Percentiles rank a stretch among this genome's conserved stretches.
Evolutionary conservation across 2,113 vertebrate genomes (phyloP).

Genomic region (Scomber japonicus): DNA sequence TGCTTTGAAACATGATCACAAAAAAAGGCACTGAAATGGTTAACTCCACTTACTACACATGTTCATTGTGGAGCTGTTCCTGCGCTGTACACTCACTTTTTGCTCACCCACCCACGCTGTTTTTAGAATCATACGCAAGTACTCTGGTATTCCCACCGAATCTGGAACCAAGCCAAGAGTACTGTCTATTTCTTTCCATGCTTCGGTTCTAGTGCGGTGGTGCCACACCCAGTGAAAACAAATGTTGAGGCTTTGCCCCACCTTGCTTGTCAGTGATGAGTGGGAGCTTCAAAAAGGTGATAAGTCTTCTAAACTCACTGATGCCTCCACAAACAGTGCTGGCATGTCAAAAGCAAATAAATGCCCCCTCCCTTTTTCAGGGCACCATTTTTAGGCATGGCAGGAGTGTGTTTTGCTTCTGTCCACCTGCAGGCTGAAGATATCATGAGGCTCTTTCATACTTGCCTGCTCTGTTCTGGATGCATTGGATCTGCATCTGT

Average conservation of each 20-base stretch:
- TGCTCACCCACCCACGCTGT: conserved; percentile 17
- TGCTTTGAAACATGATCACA: background rate
- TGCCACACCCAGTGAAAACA: background rate
- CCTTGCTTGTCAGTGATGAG: conserved; percentile 23
- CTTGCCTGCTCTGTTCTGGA: background rate
- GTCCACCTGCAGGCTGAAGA: background rate
- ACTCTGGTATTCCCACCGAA: conserved; percentile 37
- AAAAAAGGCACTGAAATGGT: background rate
- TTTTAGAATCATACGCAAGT: conserved; percentile 22
- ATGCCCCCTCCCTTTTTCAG: background rate
- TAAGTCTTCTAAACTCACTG: background rate
- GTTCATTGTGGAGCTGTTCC: conserved; percentile 16
- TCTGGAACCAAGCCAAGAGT: conserved; percentile 29
- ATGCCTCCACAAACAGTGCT: conserved; percentile 28
- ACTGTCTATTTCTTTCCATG: background rate
- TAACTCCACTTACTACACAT: conserved; percentile 15
- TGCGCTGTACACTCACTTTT: conserved; percentile 2
- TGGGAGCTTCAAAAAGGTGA: background rate
- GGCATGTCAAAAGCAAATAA: conserved; percentile 39
- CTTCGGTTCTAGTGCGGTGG: background rate
- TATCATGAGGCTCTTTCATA: background rate
- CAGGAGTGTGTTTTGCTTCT: conserved; percentile 6
- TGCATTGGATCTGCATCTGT: background rate
- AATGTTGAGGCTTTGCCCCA: conserved; percentile 3
- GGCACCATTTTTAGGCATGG: conserved; percentile 7